Conservation (phyloP, 2,113 vertebrate species). For the Noturus placidus region DNA sequence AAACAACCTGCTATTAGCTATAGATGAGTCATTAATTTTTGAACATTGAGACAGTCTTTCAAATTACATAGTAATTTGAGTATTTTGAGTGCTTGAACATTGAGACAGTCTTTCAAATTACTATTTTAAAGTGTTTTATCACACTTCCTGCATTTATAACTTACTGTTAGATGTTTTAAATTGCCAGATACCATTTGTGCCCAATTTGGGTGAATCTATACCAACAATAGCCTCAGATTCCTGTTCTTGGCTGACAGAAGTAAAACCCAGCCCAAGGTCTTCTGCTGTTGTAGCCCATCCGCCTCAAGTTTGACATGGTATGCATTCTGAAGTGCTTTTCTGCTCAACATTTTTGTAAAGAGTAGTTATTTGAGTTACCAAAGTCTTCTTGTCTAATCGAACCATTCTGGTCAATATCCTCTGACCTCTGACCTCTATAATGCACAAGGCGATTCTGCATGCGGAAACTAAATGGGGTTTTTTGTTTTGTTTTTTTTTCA, state of each 20-base stretch:
- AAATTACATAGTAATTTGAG: not conserved
- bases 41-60: not conserved
- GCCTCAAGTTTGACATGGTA: not conserved
- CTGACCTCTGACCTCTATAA: not conserved
- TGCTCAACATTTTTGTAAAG: not conserved
- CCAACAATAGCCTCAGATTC: not conserved
- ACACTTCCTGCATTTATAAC: not conserved
- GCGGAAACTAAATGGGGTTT: not conserved
- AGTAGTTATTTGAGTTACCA: not conserved
- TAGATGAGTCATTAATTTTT: not conserved
- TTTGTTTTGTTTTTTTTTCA: not conserved
- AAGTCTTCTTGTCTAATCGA: not conserved
- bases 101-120: too few species aligned
- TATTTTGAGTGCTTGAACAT: not conserved
- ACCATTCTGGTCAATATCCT: not conserved
- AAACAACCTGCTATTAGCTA: not conserved
- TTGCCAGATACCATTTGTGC: not conserved
- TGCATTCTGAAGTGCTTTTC: not conserved
- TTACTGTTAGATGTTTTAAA: not conserved
- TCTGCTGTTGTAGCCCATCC: not conserved
- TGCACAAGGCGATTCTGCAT: not conserved
- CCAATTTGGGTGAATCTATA: not conserved
- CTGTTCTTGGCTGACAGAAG: not conserved
- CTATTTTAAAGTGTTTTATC: not conserved
- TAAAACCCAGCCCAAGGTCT: not conserved